These are phyloP conservation scores for Drosophila kikkawai DNA, from an alignment of 1,140 invertebrate species.

Conservation along the genomic window DNA sequence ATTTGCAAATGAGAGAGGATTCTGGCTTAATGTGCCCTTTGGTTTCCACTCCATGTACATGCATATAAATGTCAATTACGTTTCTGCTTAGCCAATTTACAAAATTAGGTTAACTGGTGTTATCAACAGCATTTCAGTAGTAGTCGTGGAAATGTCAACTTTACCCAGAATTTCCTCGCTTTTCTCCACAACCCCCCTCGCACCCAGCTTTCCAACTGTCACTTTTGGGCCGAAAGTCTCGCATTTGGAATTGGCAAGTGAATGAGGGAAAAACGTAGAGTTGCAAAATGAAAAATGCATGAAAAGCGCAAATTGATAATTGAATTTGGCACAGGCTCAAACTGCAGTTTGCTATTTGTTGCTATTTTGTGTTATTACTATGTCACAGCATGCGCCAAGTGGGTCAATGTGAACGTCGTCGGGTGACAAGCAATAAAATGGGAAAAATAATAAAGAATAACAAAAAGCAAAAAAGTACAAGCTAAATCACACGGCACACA, in stretches of 20 bases:
- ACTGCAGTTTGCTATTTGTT: conserved; percentile 51
- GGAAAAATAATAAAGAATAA: conserved; percentile 26
- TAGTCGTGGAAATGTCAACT: conserved; percentile 19
- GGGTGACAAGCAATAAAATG: conserved; percentile 35
- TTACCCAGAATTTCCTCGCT: background rate
- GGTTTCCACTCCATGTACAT: background rate
- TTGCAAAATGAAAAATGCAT: conserved; percentile 59
- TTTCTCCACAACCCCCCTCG: too few relatives aligned
- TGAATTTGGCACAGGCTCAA: conserved; percentile 76
- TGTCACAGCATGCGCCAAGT: conserved; percentile 56
- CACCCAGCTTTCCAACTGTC: conserved; percentile 19
- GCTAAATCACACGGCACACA: conserved; percentile 17
- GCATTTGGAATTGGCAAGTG: conserved; percentile 15
- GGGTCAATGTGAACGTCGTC: conserved; percentile 66
- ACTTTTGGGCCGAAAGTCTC: conserved; percentile 29
- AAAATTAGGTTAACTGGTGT: conserved; percentile 33
- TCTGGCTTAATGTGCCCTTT: conserved; percentile 2
- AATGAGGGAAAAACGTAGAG: conserved; percentile 24
- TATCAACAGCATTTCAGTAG: conserved; percentile 37
- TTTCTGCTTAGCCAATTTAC: conserved; percentile 22
- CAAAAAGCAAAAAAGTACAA: conserved; percentile 16
- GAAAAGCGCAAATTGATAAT: conserved; percentile 78
- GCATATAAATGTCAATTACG: conserved; percentile 17
- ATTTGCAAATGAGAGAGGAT: conserved; percentile 3
- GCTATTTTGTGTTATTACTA: conserved; percentile 15